These are phyloP conservation scores for Altica lythri DNA, from an alignment of 2,888 invertebrate genomes.

Conservation along the genomic window DNA sequence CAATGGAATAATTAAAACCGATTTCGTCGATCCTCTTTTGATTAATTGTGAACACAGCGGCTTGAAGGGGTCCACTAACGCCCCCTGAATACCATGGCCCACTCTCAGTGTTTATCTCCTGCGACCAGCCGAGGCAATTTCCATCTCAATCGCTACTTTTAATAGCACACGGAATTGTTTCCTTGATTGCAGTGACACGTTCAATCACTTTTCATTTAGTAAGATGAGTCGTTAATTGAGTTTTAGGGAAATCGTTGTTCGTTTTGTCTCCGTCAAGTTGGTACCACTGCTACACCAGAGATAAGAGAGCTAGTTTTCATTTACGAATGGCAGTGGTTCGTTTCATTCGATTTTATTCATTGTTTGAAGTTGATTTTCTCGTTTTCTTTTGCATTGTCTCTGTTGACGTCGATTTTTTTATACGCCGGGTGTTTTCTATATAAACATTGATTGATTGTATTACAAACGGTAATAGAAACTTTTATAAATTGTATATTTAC, in stretches of 20 bases:
- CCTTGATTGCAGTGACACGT: constrained; percentile 59
- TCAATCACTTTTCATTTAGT: constrained; percentile 59
- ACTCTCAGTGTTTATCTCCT: constrained; percentile 54
- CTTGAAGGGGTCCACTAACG: constrained; percentile 42
- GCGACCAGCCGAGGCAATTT: constrained; percentile 58
- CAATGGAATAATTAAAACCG: constrained; percentile 56
- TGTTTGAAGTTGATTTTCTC: constrained; percentile 22
- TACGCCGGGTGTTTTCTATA: constrained; percentile 3
- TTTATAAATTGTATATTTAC: no score
- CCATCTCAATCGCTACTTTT: constrained; percentile 60
- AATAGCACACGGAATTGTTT: constrained; percentile 58
- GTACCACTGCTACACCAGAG: constrained; percentile 48
- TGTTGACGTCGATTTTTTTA: constrained; percentile 5
- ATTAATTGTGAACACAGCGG: constrained; percentile 51
- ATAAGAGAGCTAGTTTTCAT: constrained; percentile 43
- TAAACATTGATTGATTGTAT: constrained; percentile 6
- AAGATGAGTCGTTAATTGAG: constrained; percentile 59
- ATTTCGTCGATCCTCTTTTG: constrained; percentile 58
- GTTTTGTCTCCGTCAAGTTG: constrained; percentile 48
- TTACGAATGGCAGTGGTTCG: constrained; percentile 10
- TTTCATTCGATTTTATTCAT: constrained; percentile 26
- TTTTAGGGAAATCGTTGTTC: constrained; percentile 54
- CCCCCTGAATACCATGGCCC: constrained; percentile 18
- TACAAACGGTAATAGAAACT: not conserved
- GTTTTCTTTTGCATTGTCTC: constrained; percentile 15